Evolutionary conservation across 2,797 vertebrate species (phyloP), one percentile per base, ranked within the genome.

Genomic region (Urosaurus nigricauda): DNA sequence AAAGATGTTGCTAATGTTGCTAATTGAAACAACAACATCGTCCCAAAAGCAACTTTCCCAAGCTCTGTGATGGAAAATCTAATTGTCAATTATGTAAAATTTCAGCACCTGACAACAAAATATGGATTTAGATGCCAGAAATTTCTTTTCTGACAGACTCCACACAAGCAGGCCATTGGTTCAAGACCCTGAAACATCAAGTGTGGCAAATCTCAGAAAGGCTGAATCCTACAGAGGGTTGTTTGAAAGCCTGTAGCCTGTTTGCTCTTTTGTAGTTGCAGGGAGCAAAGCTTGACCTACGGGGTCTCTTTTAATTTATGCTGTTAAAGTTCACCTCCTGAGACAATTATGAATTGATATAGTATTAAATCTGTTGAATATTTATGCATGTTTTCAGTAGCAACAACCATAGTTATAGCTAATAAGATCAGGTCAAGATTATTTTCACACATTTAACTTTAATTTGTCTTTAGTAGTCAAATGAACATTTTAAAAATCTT

Each of bases 391-490:
- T 78, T 84, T 8, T 0, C 81, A 91, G 78, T 26, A 86, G 87
- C 85, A 91, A 85, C 79, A 94, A 89, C 11, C 78, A 88, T 0
- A 85, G 86, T 84, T 60, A 51, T 70, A 86, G 86, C 35, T 90
- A 93, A 90, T 14, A 94, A 94, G 93, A 75, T 87, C 70, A 90
- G 93, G 93, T 95, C 91, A 94, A 88, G 58, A 78, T 92, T 88
- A 92, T 89, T 94, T 92, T 95, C 94, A 94, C 88, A 93, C 82
- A 84, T 43, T 77, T 77, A 88, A 53, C 84, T 93, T 93, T 89
- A 73, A 87, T 91, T 94, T 93, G 91, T 92, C 93, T 74, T 87
- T 79, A 90, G 92, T 87, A 84, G 78, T 92, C 87, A 96, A 95
- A 92, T 91, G 92, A 94, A 94, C 87, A 93, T 89, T 87, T 87